Evolutionary conservation across 2,113 vertebrate species (phyloP).

Genomic region (Donacobius atricapilla): DNA sequence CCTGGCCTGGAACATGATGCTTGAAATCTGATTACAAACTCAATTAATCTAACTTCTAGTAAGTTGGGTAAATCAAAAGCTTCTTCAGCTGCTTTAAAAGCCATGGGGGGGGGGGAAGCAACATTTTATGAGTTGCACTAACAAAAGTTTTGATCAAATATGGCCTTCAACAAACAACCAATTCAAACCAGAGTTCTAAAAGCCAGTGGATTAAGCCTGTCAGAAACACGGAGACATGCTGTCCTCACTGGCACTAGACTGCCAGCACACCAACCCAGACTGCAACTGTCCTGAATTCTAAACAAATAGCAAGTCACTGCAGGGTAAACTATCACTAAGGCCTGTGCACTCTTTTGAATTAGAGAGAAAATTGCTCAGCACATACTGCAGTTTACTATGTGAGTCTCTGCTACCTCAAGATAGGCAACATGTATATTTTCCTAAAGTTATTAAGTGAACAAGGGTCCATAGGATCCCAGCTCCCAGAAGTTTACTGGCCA

Average conservation of each 20-base stretch:
- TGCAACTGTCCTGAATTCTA: background rate
- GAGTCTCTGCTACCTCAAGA: background rate
- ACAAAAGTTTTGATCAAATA: constrained; percentile 49
- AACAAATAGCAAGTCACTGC: background rate
- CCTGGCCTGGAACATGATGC: constrained; percentile 51
- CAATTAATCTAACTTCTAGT: constrained; percentile 67
- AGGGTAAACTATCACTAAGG: background rate
- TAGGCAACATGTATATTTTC: background rate
- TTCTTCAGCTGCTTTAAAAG: constrained; percentile 54
- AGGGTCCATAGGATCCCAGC: background rate
- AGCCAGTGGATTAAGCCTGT: background rate
- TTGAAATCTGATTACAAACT: constrained; percentile 73
- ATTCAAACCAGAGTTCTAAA: background rate
- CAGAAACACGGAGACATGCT: background rate
- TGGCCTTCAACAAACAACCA: background rate
- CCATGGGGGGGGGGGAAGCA: background rate
- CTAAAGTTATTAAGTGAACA: background rate
- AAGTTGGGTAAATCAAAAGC: constrained; percentile 27
- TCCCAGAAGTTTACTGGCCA: background rate
- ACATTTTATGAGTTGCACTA: background rate
- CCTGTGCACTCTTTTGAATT: background rate
- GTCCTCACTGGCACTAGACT: background rate
- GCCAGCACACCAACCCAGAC: background rate
- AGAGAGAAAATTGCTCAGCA: background rate
- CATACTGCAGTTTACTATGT: background rate